Conservation (phyloP, 2,888 invertebrate species). For the Automeris io region DNA sequence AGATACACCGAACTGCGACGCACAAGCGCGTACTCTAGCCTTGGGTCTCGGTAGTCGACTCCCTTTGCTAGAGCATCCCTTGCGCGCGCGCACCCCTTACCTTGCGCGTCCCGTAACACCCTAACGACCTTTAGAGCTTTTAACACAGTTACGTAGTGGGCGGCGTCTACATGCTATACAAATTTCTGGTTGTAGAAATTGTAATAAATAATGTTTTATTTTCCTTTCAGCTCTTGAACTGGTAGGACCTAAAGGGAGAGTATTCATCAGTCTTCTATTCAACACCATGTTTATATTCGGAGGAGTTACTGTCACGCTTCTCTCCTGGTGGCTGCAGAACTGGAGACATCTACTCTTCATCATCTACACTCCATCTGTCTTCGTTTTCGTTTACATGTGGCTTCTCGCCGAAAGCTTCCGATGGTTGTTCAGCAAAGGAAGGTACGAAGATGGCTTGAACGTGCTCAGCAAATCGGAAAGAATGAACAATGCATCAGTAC, state of each 20-base stretch:
- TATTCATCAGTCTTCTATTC: constrained; percentile 63
- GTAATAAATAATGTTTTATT: background rate
- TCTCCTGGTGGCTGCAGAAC: constrained; percentile 64
- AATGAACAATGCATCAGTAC: constrained; percentile 74
- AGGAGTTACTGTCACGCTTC: constrained; percentile 58
- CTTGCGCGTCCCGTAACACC: too few species aligned
- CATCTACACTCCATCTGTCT: constrained; percentile 62
- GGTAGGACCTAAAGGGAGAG: constrained; percentile 66
- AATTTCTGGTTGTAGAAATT: background rate
- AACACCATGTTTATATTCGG: constrained; percentile 71
- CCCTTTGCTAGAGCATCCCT: too few species aligned
- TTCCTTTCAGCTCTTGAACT: constrained; percentile 56
- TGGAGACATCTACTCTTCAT: constrained; percentile 64
- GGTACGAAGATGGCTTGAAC: constrained; percentile 79
- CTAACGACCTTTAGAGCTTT: too few species aligned
- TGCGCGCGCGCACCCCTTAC: too few species aligned
- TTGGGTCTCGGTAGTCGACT: too few species aligned
- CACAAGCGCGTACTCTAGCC: too few species aligned
- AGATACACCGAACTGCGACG: too few species aligned
- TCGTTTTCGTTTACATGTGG: constrained; percentile 60
- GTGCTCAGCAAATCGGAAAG: constrained; percentile 79
- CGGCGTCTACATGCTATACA: too few species aligned
- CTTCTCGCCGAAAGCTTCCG: constrained; percentile 61
- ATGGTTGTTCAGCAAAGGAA: constrained; percentile 78
- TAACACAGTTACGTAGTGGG: too few species aligned